A percentile compares a stretch with the other conserved stretches of the same genome.
These are phyloP conservation scores for Agelas oroides DNA, from an alignment of 37 sponge, comb jelly and placozoan genomes.

Conservation along the genomic window DNA sequence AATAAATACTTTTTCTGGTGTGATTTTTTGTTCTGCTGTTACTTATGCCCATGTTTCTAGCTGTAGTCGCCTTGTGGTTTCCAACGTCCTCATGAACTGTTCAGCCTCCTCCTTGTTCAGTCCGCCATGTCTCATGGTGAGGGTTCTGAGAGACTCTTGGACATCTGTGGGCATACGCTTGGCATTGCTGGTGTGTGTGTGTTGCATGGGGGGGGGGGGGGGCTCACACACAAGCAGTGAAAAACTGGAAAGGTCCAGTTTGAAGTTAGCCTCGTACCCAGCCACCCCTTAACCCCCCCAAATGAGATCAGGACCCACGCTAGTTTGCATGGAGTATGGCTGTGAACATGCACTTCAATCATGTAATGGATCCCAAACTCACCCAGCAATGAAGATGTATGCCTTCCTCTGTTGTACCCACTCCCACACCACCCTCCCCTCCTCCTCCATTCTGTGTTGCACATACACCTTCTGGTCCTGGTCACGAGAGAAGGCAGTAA, in stretches of 20 bases:
- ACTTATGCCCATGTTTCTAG: conserved; percentile 91
- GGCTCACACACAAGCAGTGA: no score
- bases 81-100: conserved; percentile 58
- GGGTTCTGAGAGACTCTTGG: conserved; percentile 61
- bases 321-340: not conserved
- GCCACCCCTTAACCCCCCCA: no score
- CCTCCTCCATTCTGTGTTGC: conserved; percentile 84
- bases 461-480: conserved; percentile 93
- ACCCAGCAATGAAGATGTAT: conserved; percentile 92
- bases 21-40: not conserved
- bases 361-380: no score
- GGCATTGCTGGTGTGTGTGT: conserved; percentile 68
- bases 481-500: conserved; percentile 96
- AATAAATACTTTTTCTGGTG: not conserved
- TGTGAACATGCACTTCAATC: not conserved
- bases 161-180: conserved; percentile 93
- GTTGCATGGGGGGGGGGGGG: not conserved
- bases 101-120: conserved; percentile 53
- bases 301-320: no score
- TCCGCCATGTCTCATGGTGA: conserved; percentile 50
- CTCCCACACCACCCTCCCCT: conserved; percentile 76
- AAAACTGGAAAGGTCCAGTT: no score
- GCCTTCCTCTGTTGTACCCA: conserved; percentile 68
- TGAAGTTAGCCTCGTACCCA: no score
- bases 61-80: conserved; percentile 70